Evolutionary conservation across 2,113 vertebrate genomes (phyloP).

Genomic region (Romanogobio albipinnatus): DNA sequence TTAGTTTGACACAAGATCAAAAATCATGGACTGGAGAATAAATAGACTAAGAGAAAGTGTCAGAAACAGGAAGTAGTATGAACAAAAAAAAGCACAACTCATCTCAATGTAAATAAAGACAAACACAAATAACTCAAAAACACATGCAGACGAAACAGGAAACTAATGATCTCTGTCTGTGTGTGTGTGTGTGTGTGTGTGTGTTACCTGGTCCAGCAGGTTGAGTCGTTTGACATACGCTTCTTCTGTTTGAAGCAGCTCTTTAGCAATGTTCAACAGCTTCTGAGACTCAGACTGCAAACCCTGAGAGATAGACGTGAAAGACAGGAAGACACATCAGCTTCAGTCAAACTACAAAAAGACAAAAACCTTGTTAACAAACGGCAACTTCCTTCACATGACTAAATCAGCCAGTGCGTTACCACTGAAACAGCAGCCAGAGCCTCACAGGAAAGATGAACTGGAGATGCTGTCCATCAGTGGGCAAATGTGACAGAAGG

Average conservation of each 20-base stretch:
- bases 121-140: neutral
- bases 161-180: too few species aligned
- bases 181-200: neutral
- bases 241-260: constrained; percentile 94
- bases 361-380: neutral
- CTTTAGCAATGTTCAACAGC: constrained; percentile 91
- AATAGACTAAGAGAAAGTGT: neutral
- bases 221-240: constrained; percentile 92
- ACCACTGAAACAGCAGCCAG: neutral
- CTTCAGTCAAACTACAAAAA: neutral
- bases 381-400: neutral
- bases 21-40: neutral
- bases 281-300: constrained; percentile 81
- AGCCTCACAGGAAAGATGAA: neutral
- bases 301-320: constrained; percentile 69
- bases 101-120: neutral
- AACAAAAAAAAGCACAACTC: neutral
- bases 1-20: neutral
- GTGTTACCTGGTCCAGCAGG: constrained; percentile 92
- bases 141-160: too few species aligned
- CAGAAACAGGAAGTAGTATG: neutral
- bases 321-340: neutral
- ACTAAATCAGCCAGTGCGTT: neutral
- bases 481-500: neutral
- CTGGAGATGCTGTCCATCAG: neutral